Evolutionary conservation across 2,113 vertebrate species (phyloP).

Genomic region (Myrmecophaga tridactyla): DNA sequence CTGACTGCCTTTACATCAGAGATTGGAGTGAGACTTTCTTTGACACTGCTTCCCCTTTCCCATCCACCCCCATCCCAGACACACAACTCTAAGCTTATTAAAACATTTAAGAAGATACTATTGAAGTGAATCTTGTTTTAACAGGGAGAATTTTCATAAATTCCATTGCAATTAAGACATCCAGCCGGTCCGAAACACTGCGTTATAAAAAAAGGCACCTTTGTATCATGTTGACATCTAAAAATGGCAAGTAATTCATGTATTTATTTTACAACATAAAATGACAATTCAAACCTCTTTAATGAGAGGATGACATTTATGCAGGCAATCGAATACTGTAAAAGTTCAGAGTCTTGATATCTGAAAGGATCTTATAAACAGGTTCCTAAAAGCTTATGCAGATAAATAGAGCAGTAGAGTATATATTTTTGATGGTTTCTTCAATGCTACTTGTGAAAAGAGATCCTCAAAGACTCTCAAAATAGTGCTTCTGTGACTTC

Average conservation of each 20-base stretch:
- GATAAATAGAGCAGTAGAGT: no score
- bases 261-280: background rate
- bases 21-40: no score
- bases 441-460: no score
- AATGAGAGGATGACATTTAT: background rate
- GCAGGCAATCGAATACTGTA: background rate
- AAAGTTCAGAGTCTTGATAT: background rate
- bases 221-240: background rate
- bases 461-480: no score
- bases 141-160: background rate
- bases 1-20: no score
- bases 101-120: background rate
- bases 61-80: background rate
- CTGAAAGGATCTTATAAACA: background rate
- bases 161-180: background rate
- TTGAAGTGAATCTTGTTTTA: background rate
- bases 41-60: no score
- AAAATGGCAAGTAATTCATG: background rate
- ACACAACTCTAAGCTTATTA: background rate
- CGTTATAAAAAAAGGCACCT: background rate
- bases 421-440: no score
- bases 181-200: background rate
- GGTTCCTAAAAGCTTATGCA: background rate
- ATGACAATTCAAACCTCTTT: background rate
- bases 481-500: no score